Evolutionary conservation across 2,113 vertebrate genomes (phyloP).

Genomic region (Cynopterus brachyotis): DNA sequence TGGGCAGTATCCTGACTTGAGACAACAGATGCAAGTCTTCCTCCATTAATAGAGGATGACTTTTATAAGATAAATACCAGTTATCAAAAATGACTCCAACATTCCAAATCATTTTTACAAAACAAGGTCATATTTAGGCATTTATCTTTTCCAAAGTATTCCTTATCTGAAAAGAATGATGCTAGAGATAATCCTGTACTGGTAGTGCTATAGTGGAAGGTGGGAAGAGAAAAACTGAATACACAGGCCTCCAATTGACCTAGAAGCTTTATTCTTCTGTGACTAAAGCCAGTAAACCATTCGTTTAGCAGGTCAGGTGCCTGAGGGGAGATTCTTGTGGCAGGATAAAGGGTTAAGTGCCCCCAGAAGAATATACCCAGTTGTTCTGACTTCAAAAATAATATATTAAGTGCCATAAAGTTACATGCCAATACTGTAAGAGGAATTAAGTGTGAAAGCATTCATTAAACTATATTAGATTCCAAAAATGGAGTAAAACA

Average conservation of each 20-base stretch:
- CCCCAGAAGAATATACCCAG: not conserved
- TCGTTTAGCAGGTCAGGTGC: not conserved
- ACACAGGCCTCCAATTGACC: fast-evolving
- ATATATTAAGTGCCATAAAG: not conserved
- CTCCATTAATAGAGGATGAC: not conserved
- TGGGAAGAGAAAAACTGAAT: not conserved
- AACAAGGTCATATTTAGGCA: not conserved
- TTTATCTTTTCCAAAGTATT: not conserved
- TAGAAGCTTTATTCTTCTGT: not conserved
- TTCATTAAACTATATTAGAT: not conserved
- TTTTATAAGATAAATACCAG: not conserved
- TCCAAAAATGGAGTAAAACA: constrained; percentile 50
- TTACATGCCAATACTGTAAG: not conserved
- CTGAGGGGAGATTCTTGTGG: not conserved
- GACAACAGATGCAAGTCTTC: not conserved
- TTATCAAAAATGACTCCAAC: not conserved
- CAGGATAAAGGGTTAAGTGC: not conserved
- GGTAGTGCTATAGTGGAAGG: fast-evolving
- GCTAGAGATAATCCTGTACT: too few relatives aligned
- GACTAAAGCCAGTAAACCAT: not conserved
- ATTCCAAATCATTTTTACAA: not conserved
- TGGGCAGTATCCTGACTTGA: not conserved
- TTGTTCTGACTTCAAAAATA: not conserved
- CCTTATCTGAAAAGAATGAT: not conserved
- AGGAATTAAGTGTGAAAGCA: not conserved